Conservation (phyloP, 2,888 invertebrate genomes). For the Eupithecia abbreviata region DNA sequence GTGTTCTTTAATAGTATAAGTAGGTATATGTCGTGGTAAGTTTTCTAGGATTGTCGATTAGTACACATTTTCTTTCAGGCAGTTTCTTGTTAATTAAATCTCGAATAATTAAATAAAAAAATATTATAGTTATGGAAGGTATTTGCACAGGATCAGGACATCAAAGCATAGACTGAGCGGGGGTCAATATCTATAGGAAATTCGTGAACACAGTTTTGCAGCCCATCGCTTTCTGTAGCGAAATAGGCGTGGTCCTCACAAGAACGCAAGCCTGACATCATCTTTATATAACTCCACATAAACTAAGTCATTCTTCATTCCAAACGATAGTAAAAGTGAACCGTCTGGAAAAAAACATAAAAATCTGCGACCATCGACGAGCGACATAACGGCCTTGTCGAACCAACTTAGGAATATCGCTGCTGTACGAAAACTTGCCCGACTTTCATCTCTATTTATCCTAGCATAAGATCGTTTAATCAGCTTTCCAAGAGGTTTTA, state of each 20-base stretch:
- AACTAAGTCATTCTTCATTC: conserved; percentile 55
- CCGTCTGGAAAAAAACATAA: conserved; percentile 56
- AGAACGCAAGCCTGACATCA: conserved; percentile 35
- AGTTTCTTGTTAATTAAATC: background rate
- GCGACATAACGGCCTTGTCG: conserved; percentile 51
- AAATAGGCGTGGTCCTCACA: conserved; percentile 22
- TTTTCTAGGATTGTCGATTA: no score
- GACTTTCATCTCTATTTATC: conserved; percentile 29
- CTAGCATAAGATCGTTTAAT: conserved; percentile 13
- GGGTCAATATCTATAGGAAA: background rate
- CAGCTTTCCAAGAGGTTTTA: background rate
- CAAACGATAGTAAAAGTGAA: conserved; percentile 73
- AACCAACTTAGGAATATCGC: conserved; percentile 33
- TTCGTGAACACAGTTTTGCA: background rate
- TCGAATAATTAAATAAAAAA: no score
- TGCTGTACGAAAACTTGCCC: conserved; percentile 22
- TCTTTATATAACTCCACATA: conserved; percentile 55
- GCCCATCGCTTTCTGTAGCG: conserved; percentile 6
- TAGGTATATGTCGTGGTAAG: no score
- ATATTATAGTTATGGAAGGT: background rate
- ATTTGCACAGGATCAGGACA: background rate
- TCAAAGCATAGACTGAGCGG: background rate
- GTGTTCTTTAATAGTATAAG: no score
- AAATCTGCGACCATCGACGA: conserved; percentile 44
- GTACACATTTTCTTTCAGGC: background rate